Base-by-base conservation (phyloP, 1,140 invertebrate species). In the Drosophila auraria region DNA sequence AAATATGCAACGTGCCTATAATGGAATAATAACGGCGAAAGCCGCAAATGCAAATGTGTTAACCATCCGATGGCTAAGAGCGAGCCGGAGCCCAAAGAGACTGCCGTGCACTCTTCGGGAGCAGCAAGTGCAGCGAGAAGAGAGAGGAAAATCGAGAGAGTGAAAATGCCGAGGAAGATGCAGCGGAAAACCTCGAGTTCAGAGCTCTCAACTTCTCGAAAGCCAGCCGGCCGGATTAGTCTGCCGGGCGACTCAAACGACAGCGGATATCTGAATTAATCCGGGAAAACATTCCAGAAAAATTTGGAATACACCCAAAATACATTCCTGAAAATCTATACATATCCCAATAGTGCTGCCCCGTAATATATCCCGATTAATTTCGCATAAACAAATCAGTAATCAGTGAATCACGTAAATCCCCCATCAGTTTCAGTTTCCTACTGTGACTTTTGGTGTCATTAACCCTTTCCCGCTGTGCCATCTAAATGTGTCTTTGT, bases 211-310 rank as follows among this genome's bases (percentile, higher is more conserved):
- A 87, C 76, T 83, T 80, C 60, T 63, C 51, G 59, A 66, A 47
- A 53, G 38, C 27, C 56, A 50, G 60, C 81, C 81, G 78, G 86
- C 78, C 81, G 84, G 60, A 83, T 89, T 80, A 89, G 84, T 89
- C 81, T 84, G 70, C 74, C 78, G 73, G 78, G 84, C 86, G 86
- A 89, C 86, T 84, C 74, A 75, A 79, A 69, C 78, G 74, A 57
- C 47, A 70, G 78, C 78, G 78, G 78, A 70, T 75, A 66, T 56
- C 40, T 47, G 0, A 57, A 40, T 17, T 25, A 20, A 38, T 30
- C 51, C 44, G 57, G 30, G 40, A 63, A 75, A 70, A 33, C 27
- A 20, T 33, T n/a, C 6, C 25, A 61, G 2, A 36, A 20, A 23
- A 42, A 71, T 49, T 50, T 58, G 8, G 11, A 51, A 72, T 60